Conservation (phyloP, 2,888 invertebrate genomes). For the Melanostoma scalare region DNA sequence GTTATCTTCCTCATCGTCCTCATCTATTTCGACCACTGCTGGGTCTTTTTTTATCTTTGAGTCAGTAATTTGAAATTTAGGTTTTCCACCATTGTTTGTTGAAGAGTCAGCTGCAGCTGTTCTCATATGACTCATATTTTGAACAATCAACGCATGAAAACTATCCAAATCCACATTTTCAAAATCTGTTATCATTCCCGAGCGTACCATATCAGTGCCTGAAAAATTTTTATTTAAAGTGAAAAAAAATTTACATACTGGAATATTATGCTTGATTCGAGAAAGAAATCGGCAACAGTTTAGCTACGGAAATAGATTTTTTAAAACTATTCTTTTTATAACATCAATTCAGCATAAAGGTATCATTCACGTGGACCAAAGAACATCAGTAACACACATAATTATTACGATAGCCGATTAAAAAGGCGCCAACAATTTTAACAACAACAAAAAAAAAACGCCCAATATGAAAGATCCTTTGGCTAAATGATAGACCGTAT, state of each 20-base stretch:
- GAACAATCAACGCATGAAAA: slow-evolving; percentile 49
- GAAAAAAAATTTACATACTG: too few species aligned
- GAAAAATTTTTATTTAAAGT: not conserved
- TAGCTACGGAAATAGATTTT: slow-evolving; percentile 15
- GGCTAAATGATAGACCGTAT: slow-evolving; percentile 56
- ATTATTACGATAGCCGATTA: slow-evolving; percentile 11
- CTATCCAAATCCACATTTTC: slow-evolving; percentile 37
- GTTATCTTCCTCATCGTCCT: slow-evolving; percentile 40
- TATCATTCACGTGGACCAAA: slow-evolving; percentile 72
- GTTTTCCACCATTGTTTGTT: not conserved
- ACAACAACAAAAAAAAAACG: slow-evolving; percentile 24
- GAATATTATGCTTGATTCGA: slow-evolving; percentile 64
- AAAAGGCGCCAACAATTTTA: not conserved
- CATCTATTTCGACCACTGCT: slow-evolving; percentile 5
- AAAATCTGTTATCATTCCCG: slow-evolving; percentile 56
- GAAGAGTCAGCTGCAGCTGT: slow-evolving; percentile 26
- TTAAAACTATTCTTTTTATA: slow-evolving; percentile 5
- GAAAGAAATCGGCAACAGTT: slow-evolving; percentile 2
- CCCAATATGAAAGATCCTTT: slow-evolving; percentile 66
- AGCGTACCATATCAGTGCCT: slow-evolving; percentile 64
- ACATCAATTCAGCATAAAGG: slow-evolving; percentile 66
- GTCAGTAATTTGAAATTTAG: slow-evolving; percentile 10
- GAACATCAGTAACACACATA: slow-evolving; percentile 34
- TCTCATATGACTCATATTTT: slow-evolving; percentile 47
- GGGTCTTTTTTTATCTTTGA: slow-evolving; percentile 13